A percentile compares a stretch with the other conserved stretches of the same genome.
Evolutionary conservation across 2,113 vertebrate genomes (phyloP).

Genomic region (Agelaius tricolor): DNA sequence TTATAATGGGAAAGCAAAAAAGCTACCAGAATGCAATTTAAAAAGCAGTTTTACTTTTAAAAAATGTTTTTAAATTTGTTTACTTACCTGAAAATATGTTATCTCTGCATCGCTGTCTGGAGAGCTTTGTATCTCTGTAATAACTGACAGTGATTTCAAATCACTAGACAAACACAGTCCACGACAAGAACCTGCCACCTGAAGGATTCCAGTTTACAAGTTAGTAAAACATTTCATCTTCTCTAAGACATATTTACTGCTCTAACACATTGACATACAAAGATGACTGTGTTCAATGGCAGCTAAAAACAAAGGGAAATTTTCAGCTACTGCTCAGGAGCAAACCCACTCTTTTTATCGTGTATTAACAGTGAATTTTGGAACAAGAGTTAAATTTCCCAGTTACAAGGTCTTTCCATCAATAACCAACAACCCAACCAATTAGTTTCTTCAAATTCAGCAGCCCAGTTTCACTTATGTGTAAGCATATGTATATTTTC

Average conservation of each 20-base stretch:
- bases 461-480: background rate
- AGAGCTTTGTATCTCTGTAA: slow-evolving; percentile 82
- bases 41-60: background rate
- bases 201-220: background rate
- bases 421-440: background rate
- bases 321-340: background rate
- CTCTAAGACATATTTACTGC: background rate
- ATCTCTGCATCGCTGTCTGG: slow-evolving; percentile 77
- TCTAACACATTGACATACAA: background rate
- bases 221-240: background rate
- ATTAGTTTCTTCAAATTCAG: background rate
- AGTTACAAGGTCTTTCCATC: background rate
- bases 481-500: background rate
- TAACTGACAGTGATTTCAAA: slow-evolving; percentile 89
- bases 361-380: background rate
- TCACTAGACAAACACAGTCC: slow-evolving; percentile 92
- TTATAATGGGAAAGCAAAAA: background rate
- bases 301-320: background rate
- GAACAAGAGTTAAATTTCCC: background rate
- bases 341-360: background rate
- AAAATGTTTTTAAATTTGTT: background rate
- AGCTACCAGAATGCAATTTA: background rate
- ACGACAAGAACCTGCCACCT: slow-evolving; percentile 89
- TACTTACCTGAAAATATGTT: slow-evolving; percentile 86
- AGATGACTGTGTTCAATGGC: background rate